Base-by-base conservation (phyloP, 2,797 vertebrate genomes). In the Sebastes steindachneri region DNA sequence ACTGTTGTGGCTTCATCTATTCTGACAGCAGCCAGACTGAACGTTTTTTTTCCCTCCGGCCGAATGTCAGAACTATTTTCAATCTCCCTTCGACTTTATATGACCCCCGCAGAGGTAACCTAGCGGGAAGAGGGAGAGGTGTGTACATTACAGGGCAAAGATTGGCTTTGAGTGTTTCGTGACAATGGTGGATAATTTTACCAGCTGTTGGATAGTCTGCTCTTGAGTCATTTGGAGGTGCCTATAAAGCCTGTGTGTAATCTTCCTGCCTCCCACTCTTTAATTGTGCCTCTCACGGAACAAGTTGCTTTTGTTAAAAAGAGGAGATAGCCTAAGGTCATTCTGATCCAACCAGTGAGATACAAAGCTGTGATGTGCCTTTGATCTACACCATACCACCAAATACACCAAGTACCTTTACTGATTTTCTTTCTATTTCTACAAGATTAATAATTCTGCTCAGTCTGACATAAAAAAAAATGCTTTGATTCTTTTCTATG, bases 191-290 rank as follows among this genome's bases (percentile, higher is more conserved):
- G 90, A 89, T 92, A 78, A 90, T 92, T 89, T 89, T 87, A 91
- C 91, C 91, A 94, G 92, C 91, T 93, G 92, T 78, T 88, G 91
- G 91, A 91, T 86, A 89, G 88, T 92, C 88, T 89, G 86, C 82
- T 92, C 85, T 89, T 95, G 93, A 95, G 90, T 95, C 93, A 95
- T 93, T 95, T 94, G 91, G 83, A 92, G 87, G 85, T 92, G 86
- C 87, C 91, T 86, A 88, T 95, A 94, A 96, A 96, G 88, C 51
- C 78, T 83, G 85, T 90, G 89, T 92, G 92, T 94, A 94, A 95
- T 94, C 93, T 90, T 94, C 90, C 89, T 92, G 82, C 79, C 88
- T 92, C 84, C 83, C 77, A 85, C 88, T 89, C 87, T 92, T 89
- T 93, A 95, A 95, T 94, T 87, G 75, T 87, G 89, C 73, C 82